Conservation (phyloP, 2,113 vertebrate genomes). For the Lasiurus borealis region DNA sequence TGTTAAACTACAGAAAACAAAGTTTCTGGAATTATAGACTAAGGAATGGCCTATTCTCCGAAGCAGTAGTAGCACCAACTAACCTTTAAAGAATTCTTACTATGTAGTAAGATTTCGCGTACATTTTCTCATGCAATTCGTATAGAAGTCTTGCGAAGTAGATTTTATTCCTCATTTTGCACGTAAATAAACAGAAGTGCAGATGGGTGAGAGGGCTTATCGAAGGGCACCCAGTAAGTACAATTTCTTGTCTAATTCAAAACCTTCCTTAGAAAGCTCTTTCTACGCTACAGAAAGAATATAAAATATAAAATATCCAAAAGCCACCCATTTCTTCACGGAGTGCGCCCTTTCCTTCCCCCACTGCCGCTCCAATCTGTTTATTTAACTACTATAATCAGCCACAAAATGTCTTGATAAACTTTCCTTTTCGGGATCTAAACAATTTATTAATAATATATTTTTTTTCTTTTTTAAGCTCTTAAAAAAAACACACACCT, state of each 20-base stretch:
- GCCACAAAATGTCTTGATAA: background rate
- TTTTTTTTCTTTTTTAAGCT: background rate
- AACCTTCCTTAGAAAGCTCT: constrained; percentile 22
- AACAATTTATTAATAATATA: background rate
- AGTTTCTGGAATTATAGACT: constrained; percentile 59
- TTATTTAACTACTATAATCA: constrained; percentile 35
- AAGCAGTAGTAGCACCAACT: background rate
- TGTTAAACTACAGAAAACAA: constrained; percentile 49
- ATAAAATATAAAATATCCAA: constrained; percentile 46
- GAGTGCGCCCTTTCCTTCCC: background rate
- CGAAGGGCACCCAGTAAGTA: constrained; percentile 23
- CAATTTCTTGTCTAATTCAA: constrained; percentile 3
- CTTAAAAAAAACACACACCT: background rate
- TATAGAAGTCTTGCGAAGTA: background rate
- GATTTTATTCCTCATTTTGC: background rate
- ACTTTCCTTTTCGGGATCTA: background rate
- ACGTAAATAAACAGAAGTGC: background rate
- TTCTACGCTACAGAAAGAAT: constrained; percentile 21
- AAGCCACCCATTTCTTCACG: background rate
- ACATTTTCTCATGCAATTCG: background rate
- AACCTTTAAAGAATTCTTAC: background rate
- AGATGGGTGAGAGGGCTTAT: background rate
- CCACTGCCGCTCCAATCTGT: background rate
- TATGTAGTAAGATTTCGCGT: background rate
- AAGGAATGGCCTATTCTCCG: background rate